Base-by-base conservation (phyloP, 2,113 vertebrate genomes). In the Forbesichthys agassizii region DNA sequence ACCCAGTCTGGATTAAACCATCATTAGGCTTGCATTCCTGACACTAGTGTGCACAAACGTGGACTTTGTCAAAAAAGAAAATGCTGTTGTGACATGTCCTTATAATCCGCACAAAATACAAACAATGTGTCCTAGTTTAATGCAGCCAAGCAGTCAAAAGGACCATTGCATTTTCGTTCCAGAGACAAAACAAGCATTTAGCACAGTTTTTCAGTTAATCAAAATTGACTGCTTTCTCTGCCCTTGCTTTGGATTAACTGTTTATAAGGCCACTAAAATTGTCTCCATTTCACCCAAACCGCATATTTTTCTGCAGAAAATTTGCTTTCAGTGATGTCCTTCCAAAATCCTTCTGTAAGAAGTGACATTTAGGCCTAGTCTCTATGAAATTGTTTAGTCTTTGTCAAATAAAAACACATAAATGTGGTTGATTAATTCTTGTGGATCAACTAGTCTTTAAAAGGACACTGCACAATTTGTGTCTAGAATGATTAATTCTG, bases 51-150 rank as follows among this genome's bases (percentile, higher is more conserved):
- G 77, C 88, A 90, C 80, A 88, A 84, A 89, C 90, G 92, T 85
- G 61, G 86, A 90, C 88, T 87, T 88, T 90, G 90, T 88, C 86
- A 90, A 78, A 90, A 92, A 83, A 69, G 79, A 49, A 84, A 59
- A 72, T 60, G 58, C 85, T 89, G 84, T 93, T 94, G 91, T 94
- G 93, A 95, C 92, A 93, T 87, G 84, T 80, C 73, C 60, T 79
- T 68, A 79, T 84, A 89, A 89, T 90, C 85, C 75, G 80, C 71
- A 74, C 83, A 80, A 86, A 88, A 88, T 84, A 59, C 57, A 62
- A 69, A 88, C 86, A 85, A 87, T 83, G 76, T 49, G 46, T 65
- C 67, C 73, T 75, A 87, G 10, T 79, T 74, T 58, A 7, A 53
- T 13, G 52, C 64, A 68, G 66, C 54, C n/a, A 27, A 59, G 27